Conservation (phyloP, 1,140 invertebrate species). For the Drosophila azteca region DNA sequence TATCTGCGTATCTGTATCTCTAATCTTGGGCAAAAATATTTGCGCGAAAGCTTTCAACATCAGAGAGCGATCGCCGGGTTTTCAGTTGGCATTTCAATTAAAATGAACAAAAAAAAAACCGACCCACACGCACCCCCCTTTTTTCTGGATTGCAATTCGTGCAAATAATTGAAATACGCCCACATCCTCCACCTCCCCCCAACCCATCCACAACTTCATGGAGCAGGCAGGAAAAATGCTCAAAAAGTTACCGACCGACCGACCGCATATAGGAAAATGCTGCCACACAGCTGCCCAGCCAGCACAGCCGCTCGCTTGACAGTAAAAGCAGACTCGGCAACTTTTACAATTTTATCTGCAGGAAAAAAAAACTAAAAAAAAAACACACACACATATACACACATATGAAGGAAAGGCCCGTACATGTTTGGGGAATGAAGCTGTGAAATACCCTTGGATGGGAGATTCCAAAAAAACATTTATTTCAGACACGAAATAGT, state of each 20-base stretch:
- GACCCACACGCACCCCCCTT: conserved; percentile 20
- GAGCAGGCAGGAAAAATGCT: conserved; percentile 22
- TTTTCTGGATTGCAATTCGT: conserved; percentile 42
- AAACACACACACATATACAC: too few relatives aligned
- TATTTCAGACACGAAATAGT: too few relatives aligned
- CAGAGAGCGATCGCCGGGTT: conserved; percentile 11
- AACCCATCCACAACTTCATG: not conserved
- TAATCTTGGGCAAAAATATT: conserved; percentile 32
- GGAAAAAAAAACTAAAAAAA: conserved; percentile 13
- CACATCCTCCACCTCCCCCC: conserved; percentile 30
- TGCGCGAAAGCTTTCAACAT: conserved; percentile 25
- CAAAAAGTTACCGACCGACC: conserved; percentile 52
- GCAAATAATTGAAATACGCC: conserved; percentile 77
- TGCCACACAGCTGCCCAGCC: not conserved
- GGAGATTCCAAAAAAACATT: too few relatives aligned
- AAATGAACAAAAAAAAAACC: conserved; percentile 41
- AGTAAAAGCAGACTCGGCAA: conserved; percentile 50
- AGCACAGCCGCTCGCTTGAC: conserved; percentile 30
- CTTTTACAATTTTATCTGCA: conserved; percentile 50
- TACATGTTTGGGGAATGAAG: too few relatives aligned
- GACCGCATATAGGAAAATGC: conserved; percentile 36
- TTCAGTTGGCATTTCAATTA: conserved; percentile 64
- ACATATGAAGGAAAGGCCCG: too few relatives aligned
- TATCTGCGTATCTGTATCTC: conserved; percentile 17
- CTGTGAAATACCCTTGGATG: too few relatives aligned